These are phyloP conservation scores for Nyctereutes procyonoides DNA, from an alignment of 2,113 vertebrate genomes.

Conservation along the genomic window DNA sequence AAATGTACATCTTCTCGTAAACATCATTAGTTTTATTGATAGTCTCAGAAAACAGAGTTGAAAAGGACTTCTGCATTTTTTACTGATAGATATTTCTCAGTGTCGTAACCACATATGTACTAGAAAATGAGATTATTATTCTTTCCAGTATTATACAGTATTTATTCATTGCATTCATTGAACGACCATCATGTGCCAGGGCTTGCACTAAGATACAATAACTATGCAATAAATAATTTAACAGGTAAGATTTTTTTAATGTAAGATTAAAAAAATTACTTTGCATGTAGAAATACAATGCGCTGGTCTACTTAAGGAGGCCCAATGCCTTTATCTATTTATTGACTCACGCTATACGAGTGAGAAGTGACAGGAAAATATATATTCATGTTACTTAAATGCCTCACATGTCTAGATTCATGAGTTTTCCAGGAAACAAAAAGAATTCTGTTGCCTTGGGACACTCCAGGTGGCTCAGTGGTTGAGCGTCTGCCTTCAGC, in stretches of 20 bases:
- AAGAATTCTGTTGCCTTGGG: not conserved
- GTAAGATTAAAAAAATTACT: not conserved
- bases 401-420: not conserved
- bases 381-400: not conserved
- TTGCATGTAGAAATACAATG: not conserved
- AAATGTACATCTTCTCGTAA: not conserved
- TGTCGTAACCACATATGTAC: not conserved
- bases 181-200: not conserved
- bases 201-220: not conserved
- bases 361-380: not conserved
- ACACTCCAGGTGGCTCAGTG: no score
- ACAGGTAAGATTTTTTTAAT: not conserved
- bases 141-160: not conserved
- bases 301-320: not conserved
- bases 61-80: not conserved
- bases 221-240: not conserved
- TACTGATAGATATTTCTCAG: not conserved
- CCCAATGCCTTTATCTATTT: not conserved
- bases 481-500: no score
- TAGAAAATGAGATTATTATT: not conserved
- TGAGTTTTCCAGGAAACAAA: constrained; percentile 22
- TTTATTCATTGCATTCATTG: not conserved
- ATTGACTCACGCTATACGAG: not conserved
- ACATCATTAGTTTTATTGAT: not conserved
- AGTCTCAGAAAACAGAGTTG: not conserved